Percentiles rank a stretch among this genome's conserved stretches.
Conservation (phyloP, 1,140 invertebrate species). For the Protaetia brevitarsis region DNA sequence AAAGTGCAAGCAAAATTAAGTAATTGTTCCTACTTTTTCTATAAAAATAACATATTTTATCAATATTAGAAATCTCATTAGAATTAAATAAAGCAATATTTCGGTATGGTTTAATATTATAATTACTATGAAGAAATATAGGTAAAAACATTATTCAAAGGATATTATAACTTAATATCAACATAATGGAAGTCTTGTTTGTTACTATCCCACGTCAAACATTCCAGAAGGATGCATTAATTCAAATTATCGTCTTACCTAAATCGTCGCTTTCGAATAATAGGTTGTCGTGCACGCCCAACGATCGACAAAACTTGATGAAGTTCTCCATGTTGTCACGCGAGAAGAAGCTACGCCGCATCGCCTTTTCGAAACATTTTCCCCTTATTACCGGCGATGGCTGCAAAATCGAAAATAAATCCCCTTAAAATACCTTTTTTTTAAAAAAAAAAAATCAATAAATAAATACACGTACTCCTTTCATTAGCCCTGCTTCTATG, state of each 20-base stretch:
- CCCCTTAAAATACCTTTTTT: not conserved
- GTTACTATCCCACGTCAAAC: too few species aligned
- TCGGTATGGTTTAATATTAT: too few species aligned
- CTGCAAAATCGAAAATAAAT: conserved; percentile 49
- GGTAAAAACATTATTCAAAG: too few species aligned
- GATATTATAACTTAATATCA: too few species aligned
- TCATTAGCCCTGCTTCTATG: conserved; percentile 58
- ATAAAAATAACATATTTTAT: too few species aligned
- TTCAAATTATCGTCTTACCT: conserved; percentile 52
- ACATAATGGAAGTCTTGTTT: too few species aligned
- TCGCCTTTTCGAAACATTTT: conserved; percentile 77
- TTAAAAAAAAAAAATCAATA: not conserved
- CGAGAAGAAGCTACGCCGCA: conserved; percentile 80
- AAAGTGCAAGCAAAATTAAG: too few species aligned
- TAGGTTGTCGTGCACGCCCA: conserved; percentile 85
- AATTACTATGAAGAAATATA: too few species aligned
- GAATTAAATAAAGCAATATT: too few species aligned
- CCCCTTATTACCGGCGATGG: conserved; percentile 63
- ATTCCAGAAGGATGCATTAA: not conserved
- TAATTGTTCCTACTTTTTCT: too few species aligned
- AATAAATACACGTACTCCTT: conserved; percentile 58
- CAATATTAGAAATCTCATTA: too few species aligned
- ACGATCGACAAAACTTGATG: conserved; percentile 80
- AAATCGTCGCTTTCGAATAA: conserved; percentile 92
- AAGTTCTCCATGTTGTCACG: conserved; percentile 93